phyloP scores from a whole-genome alignment of 2,888 invertebrate genomes.

The Cosmopolites sordidus region DNA sequence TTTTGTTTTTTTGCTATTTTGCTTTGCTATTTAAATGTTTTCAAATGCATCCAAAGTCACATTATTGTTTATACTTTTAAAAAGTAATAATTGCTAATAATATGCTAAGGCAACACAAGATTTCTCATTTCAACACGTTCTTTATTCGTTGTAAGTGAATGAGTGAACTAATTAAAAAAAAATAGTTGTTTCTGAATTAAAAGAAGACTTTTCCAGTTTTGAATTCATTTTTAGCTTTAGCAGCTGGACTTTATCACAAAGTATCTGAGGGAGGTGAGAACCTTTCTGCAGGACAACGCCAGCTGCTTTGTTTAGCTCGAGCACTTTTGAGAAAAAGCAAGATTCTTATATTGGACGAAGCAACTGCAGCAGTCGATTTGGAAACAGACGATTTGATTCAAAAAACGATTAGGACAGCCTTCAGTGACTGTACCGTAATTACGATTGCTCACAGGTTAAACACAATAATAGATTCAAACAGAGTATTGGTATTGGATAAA shows the following conservation, averaged over 20 bases:
- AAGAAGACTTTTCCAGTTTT: too few species aligned
- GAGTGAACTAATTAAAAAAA: too few species aligned
- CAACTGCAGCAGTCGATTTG: constrained; percentile 85
- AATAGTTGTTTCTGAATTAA: too few species aligned
- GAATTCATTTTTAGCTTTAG: constrained; percentile 26
- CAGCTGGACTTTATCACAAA: constrained; percentile 46
- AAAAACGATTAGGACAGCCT: constrained; percentile 67
- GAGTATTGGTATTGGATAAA: constrained; percentile 43
- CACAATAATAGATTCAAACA: constrained; percentile 43
- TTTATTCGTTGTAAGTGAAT: too few species aligned
- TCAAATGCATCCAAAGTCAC: too few species aligned
- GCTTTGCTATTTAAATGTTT: too few species aligned
- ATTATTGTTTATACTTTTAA: too few species aligned
- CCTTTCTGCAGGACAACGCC: constrained; percentile 81
- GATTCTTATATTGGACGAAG: constrained; percentile 80
- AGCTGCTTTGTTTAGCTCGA: constrained; percentile 79
- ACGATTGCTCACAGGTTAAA: constrained; percentile 58
- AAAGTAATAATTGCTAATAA: too few species aligned
- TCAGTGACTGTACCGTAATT: constrained; percentile 52
- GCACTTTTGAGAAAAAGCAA: constrained; percentile 82
- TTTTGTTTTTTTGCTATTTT: too few species aligned
- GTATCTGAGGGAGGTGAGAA: constrained; percentile 91
- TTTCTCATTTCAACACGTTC: too few species aligned
- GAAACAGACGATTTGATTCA: constrained; percentile 87
- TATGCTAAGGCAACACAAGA: too few species aligned